phyloP scores from a whole-genome alignment of 1,140 invertebrate genomes.

The Gerris buenoi region DNA sequence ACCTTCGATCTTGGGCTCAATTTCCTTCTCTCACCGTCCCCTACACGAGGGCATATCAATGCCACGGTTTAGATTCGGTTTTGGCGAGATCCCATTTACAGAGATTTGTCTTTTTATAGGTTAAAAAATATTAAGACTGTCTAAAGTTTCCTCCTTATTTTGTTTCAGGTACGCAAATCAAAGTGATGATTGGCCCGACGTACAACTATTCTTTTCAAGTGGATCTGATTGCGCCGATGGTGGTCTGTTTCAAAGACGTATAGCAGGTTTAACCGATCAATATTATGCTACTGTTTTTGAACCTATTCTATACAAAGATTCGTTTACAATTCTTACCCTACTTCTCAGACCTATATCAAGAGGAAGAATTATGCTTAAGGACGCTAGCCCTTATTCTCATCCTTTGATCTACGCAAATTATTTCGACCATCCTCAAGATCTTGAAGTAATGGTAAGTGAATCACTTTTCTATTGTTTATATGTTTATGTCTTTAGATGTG shows the following conservation, averaged over 20 bases:
- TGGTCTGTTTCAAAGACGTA: conserved; percentile 48
- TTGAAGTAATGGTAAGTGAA: conserved; percentile 44
- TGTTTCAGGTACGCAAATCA: conserved; percentile 42
- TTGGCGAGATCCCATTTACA: too few species aligned
- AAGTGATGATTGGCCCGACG: conserved; percentile 52
- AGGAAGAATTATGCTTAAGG: conserved; percentile 47
- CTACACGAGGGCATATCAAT: too few species aligned
- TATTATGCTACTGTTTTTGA: conserved; percentile 50
- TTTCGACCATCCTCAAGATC: conserved; percentile 47
- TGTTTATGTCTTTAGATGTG: too few species aligned
- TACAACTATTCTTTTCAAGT: conserved; percentile 56
- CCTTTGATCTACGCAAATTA: conserved; percentile 73
- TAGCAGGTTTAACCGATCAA: conserved; percentile 46
- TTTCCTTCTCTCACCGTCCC: too few species aligned
- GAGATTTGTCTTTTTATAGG: too few species aligned
- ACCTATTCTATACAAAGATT: conserved; percentile 46
- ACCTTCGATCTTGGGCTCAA: too few species aligned
- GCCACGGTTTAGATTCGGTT: too few species aligned
- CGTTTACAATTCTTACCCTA: conserved; percentile 47
- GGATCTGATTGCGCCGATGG: conserved; percentile 58
- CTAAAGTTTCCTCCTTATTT: too few species aligned
- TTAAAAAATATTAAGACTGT: too few species aligned
- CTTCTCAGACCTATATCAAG: conserved; percentile 51
- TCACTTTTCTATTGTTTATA: too few species aligned
- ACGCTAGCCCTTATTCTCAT: conserved; percentile 46